Conservation (phyloP, 2,888 invertebrate genomes). For the Dioctria rufipes region DNA sequence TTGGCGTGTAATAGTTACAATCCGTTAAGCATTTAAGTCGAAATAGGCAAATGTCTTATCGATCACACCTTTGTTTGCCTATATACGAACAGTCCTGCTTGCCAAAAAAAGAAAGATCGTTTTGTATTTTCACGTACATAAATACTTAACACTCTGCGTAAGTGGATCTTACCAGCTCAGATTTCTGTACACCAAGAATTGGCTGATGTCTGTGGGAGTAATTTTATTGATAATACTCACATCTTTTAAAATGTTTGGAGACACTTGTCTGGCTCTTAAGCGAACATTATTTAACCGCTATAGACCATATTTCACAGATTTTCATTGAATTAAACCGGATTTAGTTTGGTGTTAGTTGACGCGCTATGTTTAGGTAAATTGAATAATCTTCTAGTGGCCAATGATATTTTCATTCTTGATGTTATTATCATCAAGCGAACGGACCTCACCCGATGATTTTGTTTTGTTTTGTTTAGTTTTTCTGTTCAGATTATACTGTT, state of each 20-base stretch:
- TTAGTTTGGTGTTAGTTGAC: background rate
- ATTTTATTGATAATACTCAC: background rate
- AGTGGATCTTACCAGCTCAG: constrained; percentile 9
- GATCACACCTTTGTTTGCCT: background rate
- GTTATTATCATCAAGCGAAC: background rate
- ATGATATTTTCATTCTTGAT: background rate
- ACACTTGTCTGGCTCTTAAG: background rate
- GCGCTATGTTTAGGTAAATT: constrained; percentile 20
- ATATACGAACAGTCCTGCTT: background rate
- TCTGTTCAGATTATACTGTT: constrained; percentile 13
- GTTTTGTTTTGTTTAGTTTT: too few species aligned
- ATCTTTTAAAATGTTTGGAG: background rate
- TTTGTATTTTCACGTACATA: background rate
- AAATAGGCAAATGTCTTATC: constrained; percentile 10
- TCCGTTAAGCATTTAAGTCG: constrained; percentile 13
- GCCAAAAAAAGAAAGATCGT: background rate
- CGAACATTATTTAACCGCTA: constrained; percentile 3
- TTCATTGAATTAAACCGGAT: constrained; percentile 22
- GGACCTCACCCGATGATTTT: constrained; percentile 41
- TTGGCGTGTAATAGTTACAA: background rate
- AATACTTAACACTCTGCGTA: background rate
- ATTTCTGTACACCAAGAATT: background rate
- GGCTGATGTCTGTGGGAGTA: constrained; percentile 8
- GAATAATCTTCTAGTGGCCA: background rate
- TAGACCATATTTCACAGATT: background rate